These are phyloP conservation scores for Vandiemenella viatica DNA, from an alignment of 2,888 invertebrate species.

Conservation along the genomic window DNA sequence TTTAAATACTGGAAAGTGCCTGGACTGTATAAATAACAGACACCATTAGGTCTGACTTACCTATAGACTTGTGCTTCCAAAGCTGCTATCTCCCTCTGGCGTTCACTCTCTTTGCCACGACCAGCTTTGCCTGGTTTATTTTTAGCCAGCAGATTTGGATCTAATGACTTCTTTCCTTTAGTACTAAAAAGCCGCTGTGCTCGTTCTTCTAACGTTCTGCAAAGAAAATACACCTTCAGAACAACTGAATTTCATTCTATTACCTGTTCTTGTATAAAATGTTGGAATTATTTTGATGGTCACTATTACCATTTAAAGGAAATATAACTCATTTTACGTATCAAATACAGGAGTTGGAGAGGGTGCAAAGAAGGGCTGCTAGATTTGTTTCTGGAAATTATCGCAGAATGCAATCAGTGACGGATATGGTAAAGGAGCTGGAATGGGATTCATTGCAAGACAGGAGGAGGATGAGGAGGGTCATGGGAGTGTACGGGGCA, in stretches of 20 bases:
- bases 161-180: slow-evolving; percentile 85
- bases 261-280: too few species aligned
- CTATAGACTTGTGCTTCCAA: slow-evolving; percentile 83
- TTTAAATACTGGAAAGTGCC: too few species aligned
- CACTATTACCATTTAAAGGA: not conserved
- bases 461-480: too few species aligned
- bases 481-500: too few species aligned
- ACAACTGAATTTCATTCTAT: not conserved
- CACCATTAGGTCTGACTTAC: slow-evolving; percentile 27
- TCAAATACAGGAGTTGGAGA: too few species aligned
- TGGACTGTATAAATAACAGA: too few species aligned
- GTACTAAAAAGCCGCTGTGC: slow-evolving; percentile 92
- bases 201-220: slow-evolving; percentile 81
- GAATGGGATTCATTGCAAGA: too few species aligned
- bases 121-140: slow-evolving; percentile 57
- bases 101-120: slow-evolving; percentile 43
- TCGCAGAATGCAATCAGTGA: too few species aligned
- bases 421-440: too few species aligned
- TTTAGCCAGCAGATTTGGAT: slow-evolving; percentile 82
- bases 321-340: too few species aligned
- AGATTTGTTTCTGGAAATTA: too few species aligned
- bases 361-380: too few species aligned
- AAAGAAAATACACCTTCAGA: slow-evolving; percentile 9
- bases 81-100: slow-evolving; percentile 74
- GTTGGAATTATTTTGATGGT: not conserved